Evolutionary conservation across 2,113 vertebrate species (phyloP).

Genomic region (Machaerirhynchus nigripectus): DNA sequence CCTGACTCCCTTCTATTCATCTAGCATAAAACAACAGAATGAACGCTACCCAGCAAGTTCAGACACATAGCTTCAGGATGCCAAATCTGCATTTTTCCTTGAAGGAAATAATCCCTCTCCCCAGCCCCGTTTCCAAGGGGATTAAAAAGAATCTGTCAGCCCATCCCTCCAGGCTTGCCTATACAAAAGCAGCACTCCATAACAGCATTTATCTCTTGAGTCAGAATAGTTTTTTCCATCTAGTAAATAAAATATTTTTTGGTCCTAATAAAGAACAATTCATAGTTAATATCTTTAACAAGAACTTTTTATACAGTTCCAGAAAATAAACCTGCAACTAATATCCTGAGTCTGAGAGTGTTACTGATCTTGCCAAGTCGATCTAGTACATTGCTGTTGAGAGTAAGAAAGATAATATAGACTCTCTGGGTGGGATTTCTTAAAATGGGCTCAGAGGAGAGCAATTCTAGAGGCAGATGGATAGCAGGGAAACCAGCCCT

Average conservation of each 20-base stretch:
- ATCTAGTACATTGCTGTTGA: background rate
- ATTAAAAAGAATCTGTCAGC: constrained; percentile 44
- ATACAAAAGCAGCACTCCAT: constrained; percentile 12
- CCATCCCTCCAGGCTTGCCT: constrained; percentile 36
- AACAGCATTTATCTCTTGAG: constrained; percentile 13
- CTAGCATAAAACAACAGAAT: background rate
- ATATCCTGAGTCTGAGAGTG: background rate
- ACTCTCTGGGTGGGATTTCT: background rate
- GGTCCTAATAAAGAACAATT: constrained; percentile 11
- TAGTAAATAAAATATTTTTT: constrained; percentile 25
- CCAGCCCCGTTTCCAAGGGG: background rate
- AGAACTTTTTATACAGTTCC: background rate
- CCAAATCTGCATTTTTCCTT: constrained; percentile 48
- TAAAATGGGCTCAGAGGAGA: background rate
- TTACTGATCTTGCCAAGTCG: background rate
- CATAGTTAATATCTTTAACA: background rate
- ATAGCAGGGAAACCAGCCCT: background rate
- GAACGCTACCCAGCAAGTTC: constrained; percentile 1
- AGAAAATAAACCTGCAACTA: constrained; percentile 49
- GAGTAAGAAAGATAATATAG: background rate
- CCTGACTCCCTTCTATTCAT: background rate
- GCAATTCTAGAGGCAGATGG: background rate
- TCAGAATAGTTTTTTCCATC: background rate
- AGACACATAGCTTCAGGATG: constrained; percentile 28
- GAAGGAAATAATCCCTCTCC: constrained; percentile 23